Evolutionary conservation across 2,113 vertebrate genomes (phyloP).

Genomic region (Progne subis): DNA sequence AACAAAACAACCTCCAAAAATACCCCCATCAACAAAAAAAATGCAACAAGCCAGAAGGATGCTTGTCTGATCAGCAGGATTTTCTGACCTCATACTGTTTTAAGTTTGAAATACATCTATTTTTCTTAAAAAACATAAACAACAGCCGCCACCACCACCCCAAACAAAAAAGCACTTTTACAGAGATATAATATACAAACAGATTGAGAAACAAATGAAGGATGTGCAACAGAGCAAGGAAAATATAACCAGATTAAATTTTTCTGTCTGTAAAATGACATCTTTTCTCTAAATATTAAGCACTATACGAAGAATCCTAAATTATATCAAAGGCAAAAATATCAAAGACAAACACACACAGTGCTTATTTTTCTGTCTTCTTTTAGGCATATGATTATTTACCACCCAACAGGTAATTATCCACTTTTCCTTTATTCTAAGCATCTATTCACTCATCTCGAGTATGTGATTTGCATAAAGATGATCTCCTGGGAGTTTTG

Average conservation of each 20-base stretch:
- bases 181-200: background rate
- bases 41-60: background rate
- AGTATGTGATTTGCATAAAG: conserved; percentile 58
- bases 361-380: conserved; percentile 50
- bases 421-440: conserved; percentile 63
- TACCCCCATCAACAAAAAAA: background rate
- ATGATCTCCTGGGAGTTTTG: conserved; percentile 43
- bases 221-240: background rate
- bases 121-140: background rate
- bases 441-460: conserved; percentile 41
- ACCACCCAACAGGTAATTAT: conserved; percentile 70
- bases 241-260: conserved; percentile 6
- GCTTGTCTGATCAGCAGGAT: background rate
- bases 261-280: conserved; percentile 12
- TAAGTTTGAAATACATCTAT: background rate
- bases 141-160: accelerated
- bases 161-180: background rate
- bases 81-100: background rate
- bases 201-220: background rate
- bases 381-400: conserved; percentile 61
- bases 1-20: background rate
- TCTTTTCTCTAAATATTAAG: conserved; percentile 25
- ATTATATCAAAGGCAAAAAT: conserved; percentile 31
- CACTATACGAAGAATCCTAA: conserved; percentile 1
- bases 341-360: conserved; percentile 30